Base-by-base conservation (phyloP, 2,888 invertebrate species). In the Drosophila algonquin region DNA sequence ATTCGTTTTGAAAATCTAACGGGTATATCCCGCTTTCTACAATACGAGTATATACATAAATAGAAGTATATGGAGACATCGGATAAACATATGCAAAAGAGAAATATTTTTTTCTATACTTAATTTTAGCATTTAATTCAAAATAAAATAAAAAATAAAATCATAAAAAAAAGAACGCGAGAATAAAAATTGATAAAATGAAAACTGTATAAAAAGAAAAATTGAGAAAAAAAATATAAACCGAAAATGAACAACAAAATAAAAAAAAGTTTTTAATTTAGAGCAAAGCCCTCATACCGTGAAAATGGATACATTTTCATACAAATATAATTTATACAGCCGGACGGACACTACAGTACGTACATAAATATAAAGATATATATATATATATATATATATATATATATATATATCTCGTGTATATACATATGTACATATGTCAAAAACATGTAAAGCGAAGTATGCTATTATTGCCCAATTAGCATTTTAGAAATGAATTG, bases 61-160 rank as follows among this genome's bases (percentile, higher is more conserved):
- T 60, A 8, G 2, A 47, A 56, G 44, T n/a, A 69, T 46, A 55
- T 57, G 51, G 45, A 73, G 45, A 45, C 35, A 51, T 51, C 51
- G 32, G 50, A 61, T 40, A 61, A 51, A 45, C 21, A 47, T 59
- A 30, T 54, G 50, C 16, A 51, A 30, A 48, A n/a, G 48, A 69
- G 50, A 32, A 50, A 70, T 48, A 48, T 60, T 75, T 70, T 74
- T 74, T 74, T 69, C 62, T 75, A 74, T 55, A 62, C 68, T 75
- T 82, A 82, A 77, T 81, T 85, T 79, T 82, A 87, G 82, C 81
- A 77, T 82, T 87, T 81, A 82, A 75, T 63, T 73, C 51, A 73
- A 70, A 73, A 32, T 76, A 83, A 63, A 32, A 78, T 61, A 81
- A 69, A 61, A 32, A 75, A 63, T 71, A 69, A 75, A 71, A 75